Evolutionary conservation across 2,888 invertebrate species (phyloP).

Genomic region (Ellobium chinense): DNA sequence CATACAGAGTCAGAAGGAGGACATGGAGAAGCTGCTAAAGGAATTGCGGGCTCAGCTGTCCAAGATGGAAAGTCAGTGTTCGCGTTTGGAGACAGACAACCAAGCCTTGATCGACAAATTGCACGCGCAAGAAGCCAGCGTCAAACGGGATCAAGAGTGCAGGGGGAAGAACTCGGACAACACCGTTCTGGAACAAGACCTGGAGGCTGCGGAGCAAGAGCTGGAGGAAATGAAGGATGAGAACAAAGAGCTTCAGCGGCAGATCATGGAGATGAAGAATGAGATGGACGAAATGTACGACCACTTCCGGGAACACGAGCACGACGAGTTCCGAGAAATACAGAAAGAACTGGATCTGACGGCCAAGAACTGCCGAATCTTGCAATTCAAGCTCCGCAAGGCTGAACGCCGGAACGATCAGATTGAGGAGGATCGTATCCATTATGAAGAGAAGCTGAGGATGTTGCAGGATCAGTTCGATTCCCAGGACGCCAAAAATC

Average conservation of each 20-base stretch:
- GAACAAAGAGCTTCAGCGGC: constrained; percentile 95
- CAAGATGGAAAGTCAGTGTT: constrained; percentile 63
- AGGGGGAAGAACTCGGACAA: constrained; percentile 81
- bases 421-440: constrained; percentile 90
- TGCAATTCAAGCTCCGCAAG: constrained; percentile 98
- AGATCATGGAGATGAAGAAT: constrained; percentile 94
- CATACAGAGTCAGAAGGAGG: constrained; percentile 31
- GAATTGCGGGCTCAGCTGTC: constrained; percentile 53
- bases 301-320: constrained; percentile 93
- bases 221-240: constrained; percentile 84
- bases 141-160: constrained; percentile 40
- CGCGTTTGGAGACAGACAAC: constrained; percentile 63
- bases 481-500: constrained; percentile 69
- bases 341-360: constrained; percentile 97
- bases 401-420: constrained; percentile 89
- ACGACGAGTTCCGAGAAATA: constrained; percentile 93
- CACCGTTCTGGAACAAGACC: constrained; percentile 79
- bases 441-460: constrained; percentile 80
- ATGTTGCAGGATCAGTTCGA: constrained; percentile 76
- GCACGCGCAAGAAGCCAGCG: constrained; percentile 53
- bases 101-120: constrained; percentile 56
- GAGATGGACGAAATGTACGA: constrained; percentile 99
- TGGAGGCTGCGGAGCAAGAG: constrained; percentile 92
- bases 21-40: constrained; percentile 47
- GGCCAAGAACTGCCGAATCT: constrained; percentile 97